Conservation (phyloP, 2,797 vertebrate species). For the Florisuga fusca region DNA sequence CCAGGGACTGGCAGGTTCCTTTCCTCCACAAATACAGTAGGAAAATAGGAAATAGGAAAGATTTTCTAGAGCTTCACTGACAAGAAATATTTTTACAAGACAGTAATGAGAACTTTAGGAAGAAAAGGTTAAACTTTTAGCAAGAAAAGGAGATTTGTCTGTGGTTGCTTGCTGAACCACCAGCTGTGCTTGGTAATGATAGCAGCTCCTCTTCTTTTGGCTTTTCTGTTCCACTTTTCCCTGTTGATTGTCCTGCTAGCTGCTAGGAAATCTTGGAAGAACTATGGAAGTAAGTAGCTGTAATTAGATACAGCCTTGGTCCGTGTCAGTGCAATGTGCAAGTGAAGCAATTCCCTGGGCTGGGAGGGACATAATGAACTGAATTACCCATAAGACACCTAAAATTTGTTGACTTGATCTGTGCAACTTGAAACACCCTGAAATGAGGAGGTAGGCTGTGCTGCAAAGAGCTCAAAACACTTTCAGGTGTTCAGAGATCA, state of each 20-base stretch:
- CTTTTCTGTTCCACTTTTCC: neutral
- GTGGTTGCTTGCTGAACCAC: neutral
- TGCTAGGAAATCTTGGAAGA: neutral
- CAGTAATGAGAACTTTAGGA: neutral
- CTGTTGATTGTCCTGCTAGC: neutral
- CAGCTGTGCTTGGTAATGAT: neutral
- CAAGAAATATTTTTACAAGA: neutral
- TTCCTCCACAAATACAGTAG: neutral
- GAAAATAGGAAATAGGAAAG: neutral
- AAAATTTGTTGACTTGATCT: constrained; percentile 9
- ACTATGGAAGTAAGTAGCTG: neutral
- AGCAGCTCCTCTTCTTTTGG: neutral
- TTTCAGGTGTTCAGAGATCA: constrained; percentile 36
- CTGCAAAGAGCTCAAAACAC: constrained; percentile 6
- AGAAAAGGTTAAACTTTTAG: neutral
- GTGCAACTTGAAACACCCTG: neutral
- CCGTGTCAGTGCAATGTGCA: neutral
- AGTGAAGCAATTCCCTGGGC: neutral
- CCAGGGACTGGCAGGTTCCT: neutral
- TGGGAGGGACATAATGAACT: neutral
- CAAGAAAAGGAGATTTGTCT: neutral
- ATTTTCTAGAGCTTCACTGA: neutral
- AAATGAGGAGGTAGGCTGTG: neutral
- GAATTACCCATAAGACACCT: neutral
- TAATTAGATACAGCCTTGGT: neutral